phyloP scores from a whole-genome alignment of 2,797 vertebrate genomes.

The Cynopterus sphinx region DNA sequence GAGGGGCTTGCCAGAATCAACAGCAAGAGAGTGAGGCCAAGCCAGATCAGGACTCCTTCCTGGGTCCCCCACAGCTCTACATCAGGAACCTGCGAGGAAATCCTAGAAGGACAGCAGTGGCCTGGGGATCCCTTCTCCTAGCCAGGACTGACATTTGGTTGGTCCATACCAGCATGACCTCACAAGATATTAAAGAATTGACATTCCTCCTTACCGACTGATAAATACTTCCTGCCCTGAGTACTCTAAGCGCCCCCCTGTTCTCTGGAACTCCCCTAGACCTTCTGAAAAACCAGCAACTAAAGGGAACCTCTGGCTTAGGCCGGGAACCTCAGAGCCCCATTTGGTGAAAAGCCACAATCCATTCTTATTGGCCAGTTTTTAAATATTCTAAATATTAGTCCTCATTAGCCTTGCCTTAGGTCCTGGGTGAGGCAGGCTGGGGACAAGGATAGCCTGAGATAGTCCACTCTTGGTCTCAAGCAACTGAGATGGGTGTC shows the following conservation, averaged over 20 bases:
- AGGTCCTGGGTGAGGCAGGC: not conserved
- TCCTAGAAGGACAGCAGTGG: not conserved
- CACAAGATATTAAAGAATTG: not conserved
- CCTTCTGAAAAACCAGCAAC: not conserved
- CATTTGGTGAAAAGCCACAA: not conserved
- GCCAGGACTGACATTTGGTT: not conserved
- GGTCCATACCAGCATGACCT: not conserved
- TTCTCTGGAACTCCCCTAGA: not conserved
- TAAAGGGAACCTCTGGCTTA: not conserved
- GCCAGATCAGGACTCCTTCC: not conserved
- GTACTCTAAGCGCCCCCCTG: not conserved
- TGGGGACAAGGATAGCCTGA: not conserved
- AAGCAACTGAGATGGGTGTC: not conserved
- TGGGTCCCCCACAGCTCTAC: accelerated
- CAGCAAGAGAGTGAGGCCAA: not conserved
- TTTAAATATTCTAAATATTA: not conserved
- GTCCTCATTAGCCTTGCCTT: not conserved
- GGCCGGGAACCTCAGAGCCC: not conserved
- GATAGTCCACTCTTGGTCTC: not conserved
- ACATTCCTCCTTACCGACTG: not conserved
- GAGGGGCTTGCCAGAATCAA: not conserved
- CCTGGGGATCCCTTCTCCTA: not conserved
- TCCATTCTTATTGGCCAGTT: not conserved
- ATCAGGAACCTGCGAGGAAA: not conserved
- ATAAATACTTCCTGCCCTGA: not conserved